These are phyloP conservation scores for Cabera pusaria DNA, from an alignment of 2,888 invertebrate species.

Conservation along the genomic window DNA sequence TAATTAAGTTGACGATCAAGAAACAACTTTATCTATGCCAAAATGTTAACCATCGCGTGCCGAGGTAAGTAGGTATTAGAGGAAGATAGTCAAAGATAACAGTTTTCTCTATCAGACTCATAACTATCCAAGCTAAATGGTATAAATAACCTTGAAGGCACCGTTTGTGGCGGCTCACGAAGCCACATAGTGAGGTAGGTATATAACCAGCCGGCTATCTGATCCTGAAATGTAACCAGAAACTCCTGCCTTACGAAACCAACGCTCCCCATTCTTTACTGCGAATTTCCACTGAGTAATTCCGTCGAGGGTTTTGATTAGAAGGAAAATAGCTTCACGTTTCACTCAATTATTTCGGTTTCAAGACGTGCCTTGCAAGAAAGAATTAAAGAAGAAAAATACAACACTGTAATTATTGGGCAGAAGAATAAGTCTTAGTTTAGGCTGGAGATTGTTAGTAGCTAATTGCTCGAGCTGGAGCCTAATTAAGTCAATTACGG, in stretches of 20 bases:
- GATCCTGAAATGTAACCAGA: conserved; percentile 69
- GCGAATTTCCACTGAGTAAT: conserved; percentile 25
- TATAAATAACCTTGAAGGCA: conserved; percentile 34
- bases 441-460: conserved; percentile 5
- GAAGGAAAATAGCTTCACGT: conserved; percentile 29
- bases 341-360: conserved; percentile 27
- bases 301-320: conserved; percentile 29
- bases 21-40: too few species aligned
- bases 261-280: conserved; percentile 27
- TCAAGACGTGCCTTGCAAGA: conserved; percentile 14
- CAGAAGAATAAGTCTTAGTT: conserved; percentile 9
- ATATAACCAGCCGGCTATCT: conserved; percentile 50
- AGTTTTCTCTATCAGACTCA: conserved; percentile 18
- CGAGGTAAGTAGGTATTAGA: too few species aligned
- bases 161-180: conserved; percentile 59
- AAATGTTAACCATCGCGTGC: too few species aligned
- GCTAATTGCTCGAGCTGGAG: conserved; percentile 8
- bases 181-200: conserved; percentile 69
- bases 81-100: background rate
- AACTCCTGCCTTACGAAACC: conserved; percentile 38
- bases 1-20: too few species aligned
- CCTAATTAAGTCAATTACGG: conserved; percentile 12
- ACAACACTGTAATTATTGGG: conserved; percentile 15
- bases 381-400: conserved; percentile 17
- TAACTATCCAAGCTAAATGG: conserved; percentile 22